Evolutionary conservation across 2,113 vertebrate species (phyloP), one percentile per base, ranked within the genome.

Genomic region (Archilochus colubris): DNA sequence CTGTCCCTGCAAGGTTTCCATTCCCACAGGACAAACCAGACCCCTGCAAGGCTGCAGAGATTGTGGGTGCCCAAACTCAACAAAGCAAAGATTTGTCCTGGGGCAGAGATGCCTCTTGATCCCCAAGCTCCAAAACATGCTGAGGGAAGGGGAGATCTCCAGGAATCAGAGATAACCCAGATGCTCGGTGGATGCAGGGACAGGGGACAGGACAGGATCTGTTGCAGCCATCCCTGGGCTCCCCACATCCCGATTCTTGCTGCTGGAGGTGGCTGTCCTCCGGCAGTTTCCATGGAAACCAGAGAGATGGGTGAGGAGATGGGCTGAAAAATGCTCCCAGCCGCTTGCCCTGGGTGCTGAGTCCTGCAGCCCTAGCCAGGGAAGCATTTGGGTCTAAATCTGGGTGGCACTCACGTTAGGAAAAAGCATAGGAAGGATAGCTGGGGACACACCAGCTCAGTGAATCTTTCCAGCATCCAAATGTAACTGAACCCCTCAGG

Each of bases 211-310:
- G 40, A 53, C 19, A 6, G 55, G n/a, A 44, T 16, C 63, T 19
- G 40, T 24, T 16, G 50, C 53, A 82, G 43, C 24, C 12, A 0
- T 61, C 46, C 33, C 28, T 5, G 3, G 33, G 72, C 51, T 86
- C 73, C 28, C 24, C 8, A 68, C 55, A 81, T 80, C 91, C 61
- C 3, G 3, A 2, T 63, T 61, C 46, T 46, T 46, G 69, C 77
- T 14, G 80, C 80, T 1, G 28, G 75, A 44, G 72, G 86, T 48
- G 46, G 66, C 73, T 14, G 5, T 92, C 87, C 93, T 73, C 62
- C 10, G 0, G 70, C 90, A 84, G 92, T 96, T 95, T 58, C 92
- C 95, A 91, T 91, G 91, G 94, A 93, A 96, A 96, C 93, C 2
- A 4, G 40, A 82, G 21, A 61, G 82, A 68, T 30, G 63, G 74